A percentile compares a stretch with the other conserved stretches of the same genome.
These are phyloP conservation scores for Acanthurus leucopareius DNA, from an alignment of 2,797 vertebrate genomes.

Conservation along the genomic window DNA sequence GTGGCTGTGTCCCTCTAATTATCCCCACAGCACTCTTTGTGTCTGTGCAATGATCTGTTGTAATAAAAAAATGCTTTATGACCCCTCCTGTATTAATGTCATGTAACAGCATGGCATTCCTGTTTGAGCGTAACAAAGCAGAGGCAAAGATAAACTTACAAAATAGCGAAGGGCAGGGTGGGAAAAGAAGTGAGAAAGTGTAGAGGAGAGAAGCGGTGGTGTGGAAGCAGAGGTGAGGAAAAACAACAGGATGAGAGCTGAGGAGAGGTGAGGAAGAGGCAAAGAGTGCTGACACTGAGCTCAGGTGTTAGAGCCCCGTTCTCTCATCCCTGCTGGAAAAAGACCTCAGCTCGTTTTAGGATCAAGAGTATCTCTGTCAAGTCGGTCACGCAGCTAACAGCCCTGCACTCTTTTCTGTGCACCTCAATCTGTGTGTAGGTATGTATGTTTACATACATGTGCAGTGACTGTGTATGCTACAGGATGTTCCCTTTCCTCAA, in stretches of 20 bases:
- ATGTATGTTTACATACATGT: not conserved
- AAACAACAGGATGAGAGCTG: conserved; percentile 28
- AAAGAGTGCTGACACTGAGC: conserved; percentile 49
- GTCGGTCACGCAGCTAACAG: conserved; percentile 32
- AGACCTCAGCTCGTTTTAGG: conserved; percentile 49
- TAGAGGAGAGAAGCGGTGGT: conserved; percentile 6
- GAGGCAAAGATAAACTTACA: conserved; percentile 6
- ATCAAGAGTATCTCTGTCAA: conserved; percentile 52
- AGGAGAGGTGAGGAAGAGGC: conserved; percentile 20
- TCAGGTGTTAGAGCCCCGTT: conserved; percentile 49
- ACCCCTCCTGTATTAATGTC: conserved; percentile 29
- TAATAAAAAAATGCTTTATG: conserved; percentile 39
- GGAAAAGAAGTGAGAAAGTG: conserved; percentile 5
- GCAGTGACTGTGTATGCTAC: not conserved
- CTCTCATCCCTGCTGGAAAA: conserved; percentile 4
- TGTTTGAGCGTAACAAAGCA: conserved; percentile 22
- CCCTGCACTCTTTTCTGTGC: not conserved
- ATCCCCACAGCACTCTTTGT: conserved; percentile 22
- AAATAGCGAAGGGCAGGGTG: conserved; percentile 4
- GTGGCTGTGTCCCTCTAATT: conserved; percentile 16
- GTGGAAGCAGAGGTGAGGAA: conserved; percentile 23
- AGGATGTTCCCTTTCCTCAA: conserved; percentile 22
- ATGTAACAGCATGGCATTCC: conserved; percentile 2
- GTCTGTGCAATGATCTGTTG: conserved; percentile 43
- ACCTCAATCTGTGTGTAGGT: not conserved